A percentile compares a stretch with the other conserved stretches of the same genome.
Conservation (phyloP, 2,888 invertebrate species). For the Coleophora flavipennella region DNA sequence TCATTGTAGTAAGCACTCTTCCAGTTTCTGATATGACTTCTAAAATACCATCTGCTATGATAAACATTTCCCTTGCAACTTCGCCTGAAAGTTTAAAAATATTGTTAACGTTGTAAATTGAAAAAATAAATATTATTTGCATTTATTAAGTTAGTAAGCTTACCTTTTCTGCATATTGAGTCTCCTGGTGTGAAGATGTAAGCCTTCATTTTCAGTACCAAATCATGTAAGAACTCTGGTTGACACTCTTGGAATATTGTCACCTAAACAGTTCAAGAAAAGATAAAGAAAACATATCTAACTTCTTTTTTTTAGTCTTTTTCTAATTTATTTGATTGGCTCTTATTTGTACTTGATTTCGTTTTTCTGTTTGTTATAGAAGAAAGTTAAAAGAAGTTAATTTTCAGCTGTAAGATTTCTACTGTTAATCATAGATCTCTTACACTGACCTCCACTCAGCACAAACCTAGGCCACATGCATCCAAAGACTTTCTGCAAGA, state of each 20-base stretch:
- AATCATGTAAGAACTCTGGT: slow-evolving; percentile 96
- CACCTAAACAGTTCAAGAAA: slow-evolving; percentile 75
- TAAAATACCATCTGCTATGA: slow-evolving; percentile 96
- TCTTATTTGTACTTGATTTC: too few relatives aligned
- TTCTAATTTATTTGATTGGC: neutral
- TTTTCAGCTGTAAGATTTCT: too few relatives aligned
- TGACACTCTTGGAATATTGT: slow-evolving; percentile 98
- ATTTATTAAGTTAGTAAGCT: neutral
- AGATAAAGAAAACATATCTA: neutral
- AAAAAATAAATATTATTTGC: neutral
- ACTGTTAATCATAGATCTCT: too few relatives aligned
- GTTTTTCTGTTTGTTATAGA: too few relatives aligned
- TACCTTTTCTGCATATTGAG: slow-evolving; percentile 93
- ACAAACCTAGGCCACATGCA: too few relatives aligned
- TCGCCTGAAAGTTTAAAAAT: slow-evolving; percentile 62
- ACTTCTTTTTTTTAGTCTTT: neutral
- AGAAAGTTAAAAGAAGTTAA: too few relatives aligned
- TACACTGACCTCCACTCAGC: too few relatives aligned
- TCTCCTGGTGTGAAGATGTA: slow-evolving; percentile 99
- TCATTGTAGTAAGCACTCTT: slow-evolving; percentile 94
- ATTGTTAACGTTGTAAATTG: neutral
- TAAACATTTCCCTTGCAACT: slow-evolving; percentile 98
- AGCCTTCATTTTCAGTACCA: slow-evolving; percentile 98
- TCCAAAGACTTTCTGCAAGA: too few relatives aligned
- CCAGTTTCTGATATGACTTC: slow-evolving; percentile 97